Evolutionary conservation across 2,888 invertebrate species (phyloP), one percentile per base, ranked within the genome.

Genomic region (Dicyrtomina minuta): DNA sequence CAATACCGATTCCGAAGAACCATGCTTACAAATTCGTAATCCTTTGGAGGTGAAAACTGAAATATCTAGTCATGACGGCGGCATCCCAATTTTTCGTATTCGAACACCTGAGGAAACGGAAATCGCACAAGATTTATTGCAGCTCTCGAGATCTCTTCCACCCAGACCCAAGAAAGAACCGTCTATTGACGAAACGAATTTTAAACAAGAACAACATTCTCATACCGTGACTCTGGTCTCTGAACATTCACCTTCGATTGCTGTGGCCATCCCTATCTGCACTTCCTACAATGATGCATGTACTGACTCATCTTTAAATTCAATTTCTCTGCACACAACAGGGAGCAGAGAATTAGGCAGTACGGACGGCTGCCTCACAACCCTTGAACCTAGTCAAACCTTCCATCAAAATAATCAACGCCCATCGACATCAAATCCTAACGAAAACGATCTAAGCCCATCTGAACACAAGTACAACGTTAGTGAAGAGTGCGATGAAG

Each of bases 61-160:
- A 53, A 87, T 87, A 33, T 84, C 86, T 81, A 86, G 85, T 75
- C 85, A 87, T 77, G 82, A 83, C 76, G 82, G 81, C 44, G 83
- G 82, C 44, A 82, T 82, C 66, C 81, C 82, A 26, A 81, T 82
- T 71, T 83, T 83, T 79, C 81, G 83, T 69, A 81, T 83, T 70
- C 81, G 81, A 77, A 83, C 84, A 86, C 88, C 90, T 27, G 93
- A 91, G 80, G 93, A 93, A 82, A 93, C 92, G 12, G 92, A 93
- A 83, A 93, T 92, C 41, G 93, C 93, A 0, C 92, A 92, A 81
- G 93, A 81, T 75, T 79, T 81, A 33, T 76, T 81, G 24, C 80
- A 81, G 75, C 79, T 81, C 59, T 80, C 81, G 15, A 78, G 91
- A 79, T 89, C 91, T 77, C 81, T 90, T 79, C 91, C 91, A 15